Evolutionary conservation across 2,113 vertebrate genomes (phyloP).

Genomic region (Setophaga coronata): DNA sequence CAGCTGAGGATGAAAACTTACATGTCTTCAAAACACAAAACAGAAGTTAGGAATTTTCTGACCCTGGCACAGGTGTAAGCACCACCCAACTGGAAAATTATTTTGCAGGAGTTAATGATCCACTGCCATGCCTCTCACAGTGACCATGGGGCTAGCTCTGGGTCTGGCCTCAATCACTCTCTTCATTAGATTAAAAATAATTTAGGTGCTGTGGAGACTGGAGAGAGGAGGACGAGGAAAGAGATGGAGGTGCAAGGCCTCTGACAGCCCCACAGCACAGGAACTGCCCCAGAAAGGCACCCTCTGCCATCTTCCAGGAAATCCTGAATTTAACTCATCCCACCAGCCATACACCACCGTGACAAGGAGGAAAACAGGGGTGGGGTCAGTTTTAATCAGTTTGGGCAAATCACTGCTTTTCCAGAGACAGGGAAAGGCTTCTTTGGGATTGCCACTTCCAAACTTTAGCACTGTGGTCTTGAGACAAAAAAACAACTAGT

Average conservation of each 20-base stretch:
- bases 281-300: background rate
- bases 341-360: background rate
- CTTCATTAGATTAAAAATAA: background rate
- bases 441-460: accelerated
- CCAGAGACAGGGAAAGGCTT: background rate
- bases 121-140: background rate
- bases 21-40: background rate
- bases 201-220: background rate
- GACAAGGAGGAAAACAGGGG: background rate
- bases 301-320: background rate
- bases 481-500: background rate
- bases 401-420: background rate
- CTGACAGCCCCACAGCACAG: accelerated
- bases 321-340: background rate
- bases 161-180: background rate
- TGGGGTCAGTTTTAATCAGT: background rate
- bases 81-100: background rate
- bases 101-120: background rate
- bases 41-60: background rate
- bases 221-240: background rate
- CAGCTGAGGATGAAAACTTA: background rate
- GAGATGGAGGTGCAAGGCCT: background rate
- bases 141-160: background rate
- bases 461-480: background rate
- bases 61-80: background rate